Evolutionary conservation across 2,797 vertebrate species (phyloP).

Genomic region (Sarcoramphus papa): DNA sequence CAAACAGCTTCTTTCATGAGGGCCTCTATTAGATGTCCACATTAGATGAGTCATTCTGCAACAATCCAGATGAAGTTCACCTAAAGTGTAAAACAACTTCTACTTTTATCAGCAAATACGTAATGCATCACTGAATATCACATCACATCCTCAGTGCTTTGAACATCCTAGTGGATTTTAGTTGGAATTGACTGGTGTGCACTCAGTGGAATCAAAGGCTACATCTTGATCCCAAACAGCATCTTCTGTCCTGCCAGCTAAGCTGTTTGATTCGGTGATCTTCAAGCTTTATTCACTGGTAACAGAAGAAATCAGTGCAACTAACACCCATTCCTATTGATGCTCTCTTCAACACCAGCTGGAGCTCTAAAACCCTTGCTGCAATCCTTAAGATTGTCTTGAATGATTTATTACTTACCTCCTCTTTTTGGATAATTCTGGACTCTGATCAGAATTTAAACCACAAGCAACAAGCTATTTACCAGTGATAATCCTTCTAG

Average conservation of each 20-base stretch:
- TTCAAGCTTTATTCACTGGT: not conserved
- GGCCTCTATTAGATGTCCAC: not conserved
- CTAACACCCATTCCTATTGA: not conserved
- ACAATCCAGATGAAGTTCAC: not conserved
- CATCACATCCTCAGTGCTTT: not conserved
- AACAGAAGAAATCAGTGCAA: not conserved
- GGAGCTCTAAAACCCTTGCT: not conserved
- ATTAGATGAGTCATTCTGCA: not conserved
- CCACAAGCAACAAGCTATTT: not conserved
- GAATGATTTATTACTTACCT: not conserved
- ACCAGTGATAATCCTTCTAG: not conserved
- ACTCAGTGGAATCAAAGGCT: not conserved
- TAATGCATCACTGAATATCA: not conserved
- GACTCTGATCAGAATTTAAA: not conserved
- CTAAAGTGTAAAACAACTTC: not conserved
- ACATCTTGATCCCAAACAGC: not conserved
- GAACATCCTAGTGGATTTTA: not conserved
- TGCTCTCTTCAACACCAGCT: not conserved
- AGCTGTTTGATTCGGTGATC: not conserved
- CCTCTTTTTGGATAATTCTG: not conserved
- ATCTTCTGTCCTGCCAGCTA: not conserved
- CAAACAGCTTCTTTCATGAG: not conserved
- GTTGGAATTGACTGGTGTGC: not conserved
- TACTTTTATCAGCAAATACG: not conserved
- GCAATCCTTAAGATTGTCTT: not conserved